A percentile compares a stretch with the other conserved stretches of the same genome.
These are phyloP conservation scores for Stenotaenia linearis DNA, from an alignment of 2,888 invertebrate species.

Conservation along the genomic window DNA sequence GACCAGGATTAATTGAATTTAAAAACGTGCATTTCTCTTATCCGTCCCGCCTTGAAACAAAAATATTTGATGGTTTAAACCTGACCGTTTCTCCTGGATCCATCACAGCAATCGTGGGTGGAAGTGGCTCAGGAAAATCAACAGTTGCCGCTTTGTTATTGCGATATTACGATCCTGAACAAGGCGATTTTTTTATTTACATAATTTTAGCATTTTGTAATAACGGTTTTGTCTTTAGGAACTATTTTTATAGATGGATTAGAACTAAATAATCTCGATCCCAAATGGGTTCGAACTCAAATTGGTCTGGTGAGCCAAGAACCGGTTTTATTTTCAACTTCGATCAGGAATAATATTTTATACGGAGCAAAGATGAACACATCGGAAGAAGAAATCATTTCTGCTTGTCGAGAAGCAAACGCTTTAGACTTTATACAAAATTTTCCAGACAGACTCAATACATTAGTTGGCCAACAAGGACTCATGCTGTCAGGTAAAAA, in stretches of 20 bases:
- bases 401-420: constrained; percentile 75
- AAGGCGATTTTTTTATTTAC: constrained; percentile 44
- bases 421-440: constrained; percentile 68
- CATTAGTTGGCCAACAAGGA: constrained; percentile 84
- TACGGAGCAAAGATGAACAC: constrained; percentile 64
- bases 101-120: constrained; percentile 78
- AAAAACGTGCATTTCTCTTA: constrained; percentile 68
- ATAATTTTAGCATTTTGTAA: too few relatives aligned
- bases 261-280: constrained; percentile 69
- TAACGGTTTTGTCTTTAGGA: too few relatives aligned
- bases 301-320: constrained; percentile 91
- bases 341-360: constrained; percentile 81
- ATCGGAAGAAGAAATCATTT: constrained; percentile 53
- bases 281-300: constrained; percentile 74
- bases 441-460: constrained; percentile 65
- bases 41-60: constrained; percentile 57
- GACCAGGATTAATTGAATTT: constrained; percentile 67
- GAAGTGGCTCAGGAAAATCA: constrained; percentile 92
- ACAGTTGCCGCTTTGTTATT: constrained; percentile 79
- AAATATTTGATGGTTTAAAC: constrained; percentile 61
- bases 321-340: constrained; percentile 83
- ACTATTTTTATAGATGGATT: constrained; percentile 60
- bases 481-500: constrained; percentile 71
- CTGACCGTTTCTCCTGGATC: constrained; percentile 63
- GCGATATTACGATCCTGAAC: constrained; percentile 74